A percentile compares a stretch with the other conserved stretches of the same genome.
phyloP scores from a whole-genome alignment of 2,113 vertebrate species.

The Myotis lucifugus region DNA sequence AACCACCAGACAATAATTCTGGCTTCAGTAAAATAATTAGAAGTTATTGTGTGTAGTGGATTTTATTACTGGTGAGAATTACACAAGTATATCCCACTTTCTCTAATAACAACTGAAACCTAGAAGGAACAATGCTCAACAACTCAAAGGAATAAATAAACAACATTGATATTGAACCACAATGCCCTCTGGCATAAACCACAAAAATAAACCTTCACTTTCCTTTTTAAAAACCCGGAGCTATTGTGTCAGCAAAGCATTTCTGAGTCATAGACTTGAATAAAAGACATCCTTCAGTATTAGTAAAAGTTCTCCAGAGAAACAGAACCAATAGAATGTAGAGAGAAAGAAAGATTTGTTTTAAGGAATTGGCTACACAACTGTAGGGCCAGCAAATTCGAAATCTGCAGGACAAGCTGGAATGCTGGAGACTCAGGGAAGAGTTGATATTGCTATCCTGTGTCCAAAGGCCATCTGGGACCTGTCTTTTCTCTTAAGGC shows the following conservation, averaged over 20 bases:
- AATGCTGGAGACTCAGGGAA: not conserved
- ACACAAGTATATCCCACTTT: slow-evolving; percentile 3
- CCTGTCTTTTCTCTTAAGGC: not conserved
- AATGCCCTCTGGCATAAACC: not conserved
- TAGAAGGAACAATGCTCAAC: not conserved
- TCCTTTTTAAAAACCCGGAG: slow-evolving; percentile 17
- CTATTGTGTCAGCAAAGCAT: slow-evolving; percentile 36
- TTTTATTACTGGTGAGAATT: slow-evolving; percentile 49
- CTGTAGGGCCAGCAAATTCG: not conserved
- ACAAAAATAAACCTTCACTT: not conserved
- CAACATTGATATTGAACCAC: not conserved
- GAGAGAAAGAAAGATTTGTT: not conserved
- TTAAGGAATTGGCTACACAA: not conserved
- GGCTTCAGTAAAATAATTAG: slow-evolving; percentile 36
- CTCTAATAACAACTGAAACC: slow-evolving; percentile 35
- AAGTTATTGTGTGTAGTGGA: not conserved
- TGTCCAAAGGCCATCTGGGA: not conserved
- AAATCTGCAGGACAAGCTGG: not conserved
- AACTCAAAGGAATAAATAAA: slow-evolving; percentile 39
- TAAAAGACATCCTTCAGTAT: not conserved
- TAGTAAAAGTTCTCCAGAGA: not conserved
- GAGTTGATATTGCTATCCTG: no score
- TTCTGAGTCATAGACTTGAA: slow-evolving; percentile 4
- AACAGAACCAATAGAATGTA: not conserved
- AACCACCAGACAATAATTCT: not conserved